Conservation (phyloP, 2,888 invertebrate genomes). For the Siphonodentalium dalli region DNA sequence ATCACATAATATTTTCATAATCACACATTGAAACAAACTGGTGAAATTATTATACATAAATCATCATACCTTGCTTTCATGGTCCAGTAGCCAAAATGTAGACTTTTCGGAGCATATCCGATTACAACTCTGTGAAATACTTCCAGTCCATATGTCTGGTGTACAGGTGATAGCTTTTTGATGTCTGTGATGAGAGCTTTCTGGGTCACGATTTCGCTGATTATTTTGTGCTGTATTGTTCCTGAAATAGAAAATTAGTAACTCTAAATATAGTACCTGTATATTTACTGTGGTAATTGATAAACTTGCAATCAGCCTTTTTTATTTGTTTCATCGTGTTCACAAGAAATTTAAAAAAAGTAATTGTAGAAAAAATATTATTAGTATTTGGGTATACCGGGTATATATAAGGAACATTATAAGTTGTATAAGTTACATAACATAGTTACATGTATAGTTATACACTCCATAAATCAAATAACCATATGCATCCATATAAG, state of each 20-base stretch:
- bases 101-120: slow-evolving; percentile 22
- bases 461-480: too few relatives aligned
- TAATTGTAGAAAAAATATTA: not conserved
- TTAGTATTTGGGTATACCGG: too few relatives aligned
- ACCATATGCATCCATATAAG: too few relatives aligned
- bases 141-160: slow-evolving; percentile 20
- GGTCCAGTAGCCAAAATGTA: slow-evolving; percentile 7
- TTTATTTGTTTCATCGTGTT: not conserved
- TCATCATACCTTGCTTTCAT: slow-evolving; percentile 17
- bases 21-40: too few relatives aligned
- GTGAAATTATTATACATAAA: not conserved
- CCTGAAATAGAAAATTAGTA: slow-evolving; percentile 9
- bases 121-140: slow-evolving; percentile 20
- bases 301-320: too few relatives aligned
- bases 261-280: too few relatives aligned
- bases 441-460: too few relatives aligned
- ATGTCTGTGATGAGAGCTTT: slow-evolving; percentile 5
- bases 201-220: slow-evolving; percentile 7
- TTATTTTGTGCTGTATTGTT: slow-evolving; percentile 2
- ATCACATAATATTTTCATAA: too few relatives aligned
- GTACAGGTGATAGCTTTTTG: slow-evolving; percentile 10
- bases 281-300: too few relatives aligned
- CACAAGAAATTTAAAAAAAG: not conserved
- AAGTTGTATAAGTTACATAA: too few relatives aligned
- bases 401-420: too few relatives aligned